Evolutionary conservation across 2,113 vertebrate genomes (phyloP).

Genomic region (Hyaena hyaena): DNA sequence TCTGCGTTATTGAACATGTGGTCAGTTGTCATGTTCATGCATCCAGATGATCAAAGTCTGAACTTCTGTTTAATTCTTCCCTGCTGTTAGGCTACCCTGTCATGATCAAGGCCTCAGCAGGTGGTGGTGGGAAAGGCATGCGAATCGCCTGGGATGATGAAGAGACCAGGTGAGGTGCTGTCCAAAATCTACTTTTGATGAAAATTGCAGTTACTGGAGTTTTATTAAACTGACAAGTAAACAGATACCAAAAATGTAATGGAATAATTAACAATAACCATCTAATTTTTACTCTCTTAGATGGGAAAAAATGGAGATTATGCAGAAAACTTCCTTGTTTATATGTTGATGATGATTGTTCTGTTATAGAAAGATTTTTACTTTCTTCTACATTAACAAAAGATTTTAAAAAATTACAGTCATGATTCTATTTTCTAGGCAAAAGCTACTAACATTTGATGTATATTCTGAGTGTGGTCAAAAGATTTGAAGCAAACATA

Average conservation of each 20-base stretch:
- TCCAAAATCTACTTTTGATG: slow-evolving; percentile 86
- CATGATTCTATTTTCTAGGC: neutral
- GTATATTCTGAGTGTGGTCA: neutral
- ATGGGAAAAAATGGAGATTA: neutral
- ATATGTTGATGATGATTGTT: neutral
- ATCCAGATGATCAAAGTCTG: slow-evolving; percentile 95
- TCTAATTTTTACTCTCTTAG: slow-evolving; percentile 61
- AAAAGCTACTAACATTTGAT: neutral
- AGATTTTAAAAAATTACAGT: neutral
- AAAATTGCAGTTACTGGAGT: slow-evolving; percentile 83
- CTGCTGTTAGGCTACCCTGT: slow-evolving; percentile 98
- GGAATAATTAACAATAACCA: slow-evolving; percentile 63
- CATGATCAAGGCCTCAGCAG: slow-evolving; percentile 99
- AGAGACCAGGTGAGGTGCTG: slow-evolving; percentile 95
- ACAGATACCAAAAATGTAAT: slow-evolving; percentile 79
- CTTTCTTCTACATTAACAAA: neutral
- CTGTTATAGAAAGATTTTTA: neutral
- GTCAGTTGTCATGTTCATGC: slow-evolving; percentile 95
- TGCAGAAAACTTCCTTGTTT: neutral
- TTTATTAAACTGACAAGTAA: slow-evolving; percentile 85
- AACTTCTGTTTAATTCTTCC: slow-evolving; percentile 95
- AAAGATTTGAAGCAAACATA: neutral
- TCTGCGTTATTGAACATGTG: slow-evolving; percentile 91
- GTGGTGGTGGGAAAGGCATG: slow-evolving; percentile 99
- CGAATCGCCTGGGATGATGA: slow-evolving; percentile 98